A percentile compares a stretch with the other conserved stretches of the same genome.
Conservation (phyloP, 1,140 invertebrate species). For the Tachypleus tridentatus region DNA sequence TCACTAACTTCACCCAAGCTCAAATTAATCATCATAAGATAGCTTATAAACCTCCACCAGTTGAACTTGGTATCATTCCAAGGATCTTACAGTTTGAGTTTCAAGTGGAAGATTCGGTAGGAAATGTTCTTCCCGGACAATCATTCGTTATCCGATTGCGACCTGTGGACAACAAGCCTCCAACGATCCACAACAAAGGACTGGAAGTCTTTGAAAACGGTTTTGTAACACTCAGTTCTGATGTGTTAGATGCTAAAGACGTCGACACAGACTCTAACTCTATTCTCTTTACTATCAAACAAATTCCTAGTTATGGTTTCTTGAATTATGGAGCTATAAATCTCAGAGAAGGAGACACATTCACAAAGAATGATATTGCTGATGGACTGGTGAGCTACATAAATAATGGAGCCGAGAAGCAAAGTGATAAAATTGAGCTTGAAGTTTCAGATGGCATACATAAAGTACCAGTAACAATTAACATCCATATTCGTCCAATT, state of each 20-base stretch:
- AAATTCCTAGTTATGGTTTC: constrained; percentile 30
- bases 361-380: constrained; percentile 29
- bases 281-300: constrained; percentile 30
- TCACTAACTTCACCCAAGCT: constrained; percentile 32
- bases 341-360: constrained; percentile 28
- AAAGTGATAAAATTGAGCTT: constrained; percentile 30
- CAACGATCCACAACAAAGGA: constrained; percentile 30
- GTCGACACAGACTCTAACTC: constrained; percentile 29
- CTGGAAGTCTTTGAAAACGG: constrained; percentile 31
- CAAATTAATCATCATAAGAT: constrained; percentile 36
- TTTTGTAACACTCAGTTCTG: constrained; percentile 26
- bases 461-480: constrained; percentile 30
- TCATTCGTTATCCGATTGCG: constrained; percentile 31
- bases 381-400: constrained; percentile 31
- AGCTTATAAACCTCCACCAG: constrained; percentile 33
- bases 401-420: constrained; percentile 29
- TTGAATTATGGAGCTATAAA: constrained; percentile 29
- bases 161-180: constrained; percentile 35
- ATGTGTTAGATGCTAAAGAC: constrained; percentile 33
- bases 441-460: constrained; percentile 37
- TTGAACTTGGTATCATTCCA: constrained; percentile 32
- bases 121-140: constrained; percentile 32
- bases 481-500: constrained; percentile 29
- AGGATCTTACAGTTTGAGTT: constrained; percentile 34
- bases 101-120: constrained; percentile 31